Base-by-base conservation (phyloP, 2,113 vertebrate species). In the Gopherus flavomarginatus region DNA sequence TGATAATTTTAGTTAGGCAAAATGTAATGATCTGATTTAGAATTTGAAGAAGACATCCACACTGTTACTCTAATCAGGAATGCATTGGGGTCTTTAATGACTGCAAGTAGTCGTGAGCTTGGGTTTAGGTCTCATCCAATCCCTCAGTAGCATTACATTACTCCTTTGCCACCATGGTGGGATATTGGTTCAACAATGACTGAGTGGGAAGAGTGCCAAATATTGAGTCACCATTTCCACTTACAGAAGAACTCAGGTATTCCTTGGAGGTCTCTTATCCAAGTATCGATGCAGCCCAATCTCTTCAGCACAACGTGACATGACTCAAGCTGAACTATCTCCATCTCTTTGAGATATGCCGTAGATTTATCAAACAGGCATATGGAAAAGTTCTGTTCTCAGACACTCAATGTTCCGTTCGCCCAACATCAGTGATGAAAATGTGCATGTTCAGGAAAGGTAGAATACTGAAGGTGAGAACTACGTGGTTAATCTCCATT, bases 31-130 rank as follows among this genome's bases (percentile, higher is more conserved):
- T 75, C 6, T 47, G 42, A 35, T 81, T 54, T 88, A 42, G 50
- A 84, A 80, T 0, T 1, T 14, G 12, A 35, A 2, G 27, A 9
- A 42, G 27, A 84, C 38, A 26, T 22, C 62, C 5, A 14, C 85
- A 77, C 72, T 88, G 57, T 5, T 19, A 22, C 2, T 85, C 11
- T 24, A 62, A 1, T 56, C 35, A 27, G 6, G 31, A 87, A 52
- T 14, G 72, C 53, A 81, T 72, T 19, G 53, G 53, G n/a, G 72
- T 14, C 9, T 31, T 85, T 22, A 65, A 12, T 2, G 65, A 22
- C 35, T 22, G 35, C 17, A 72, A 72, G 35, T 38, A 2, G 17
- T 72, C 65, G 27, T n/a, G 2, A 26, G 78, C 54, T 86, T 21
- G 24, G 10, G 53, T 77, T 62, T 69, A 69, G n/a, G 6, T 24